A percentile compares a stretch with the other conserved stretches of the same genome.
phyloP scores from a whole-genome alignment of 1,140 invertebrate genomes.

The Lerema accius region DNA sequence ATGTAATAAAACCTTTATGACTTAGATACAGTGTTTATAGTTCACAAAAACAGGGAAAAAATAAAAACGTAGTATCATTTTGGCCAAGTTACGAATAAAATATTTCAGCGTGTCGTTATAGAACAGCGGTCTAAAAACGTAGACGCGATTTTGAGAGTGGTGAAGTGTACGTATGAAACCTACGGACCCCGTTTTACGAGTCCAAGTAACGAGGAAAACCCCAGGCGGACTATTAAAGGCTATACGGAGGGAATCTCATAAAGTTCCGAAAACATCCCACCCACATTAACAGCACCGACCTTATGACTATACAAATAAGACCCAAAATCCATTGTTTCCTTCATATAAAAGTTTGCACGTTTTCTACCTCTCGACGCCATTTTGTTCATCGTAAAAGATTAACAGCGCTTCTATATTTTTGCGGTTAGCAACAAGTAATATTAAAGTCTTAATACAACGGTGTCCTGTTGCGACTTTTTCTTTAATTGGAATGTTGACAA shows the following conservation, averaged over 20 bases:
- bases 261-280: slow-evolving; percentile 40
- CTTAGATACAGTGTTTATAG: no score
- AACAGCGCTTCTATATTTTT: slow-evolving; percentile 49
- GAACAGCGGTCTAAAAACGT: neutral
- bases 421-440: slow-evolving; percentile 54
- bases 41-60: no score
- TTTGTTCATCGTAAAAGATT: slow-evolving; percentile 55
- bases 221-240: slow-evolving; percentile 56
- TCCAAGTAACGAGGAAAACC: slow-evolving; percentile 48
- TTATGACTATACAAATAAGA: slow-evolving; percentile 20
- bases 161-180: slow-evolving; percentile 35
- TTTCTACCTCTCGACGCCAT: slow-evolving; percentile 45
- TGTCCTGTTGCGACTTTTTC: slow-evolving; percentile 13
- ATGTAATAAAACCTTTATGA: no score
- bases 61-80: neutral
- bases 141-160: slow-evolving; percentile 12
- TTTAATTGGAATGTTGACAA: no score
- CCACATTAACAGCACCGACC: slow-evolving; percentile 1
- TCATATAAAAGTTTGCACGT: slow-evolving; percentile 23
- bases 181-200: slow-evolving; percentile 46
- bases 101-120: neutral
- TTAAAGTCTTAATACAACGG: slow-evolving; percentile 42
- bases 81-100: neutral
- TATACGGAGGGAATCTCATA: slow-evolving; percentile 54
- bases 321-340: slow-evolving; percentile 17